Evolutionary conservation across 1,140 invertebrate species (phyloP), one percentile per base, ranked within the genome.

Genomic region (Drosophila pandora): DNA sequence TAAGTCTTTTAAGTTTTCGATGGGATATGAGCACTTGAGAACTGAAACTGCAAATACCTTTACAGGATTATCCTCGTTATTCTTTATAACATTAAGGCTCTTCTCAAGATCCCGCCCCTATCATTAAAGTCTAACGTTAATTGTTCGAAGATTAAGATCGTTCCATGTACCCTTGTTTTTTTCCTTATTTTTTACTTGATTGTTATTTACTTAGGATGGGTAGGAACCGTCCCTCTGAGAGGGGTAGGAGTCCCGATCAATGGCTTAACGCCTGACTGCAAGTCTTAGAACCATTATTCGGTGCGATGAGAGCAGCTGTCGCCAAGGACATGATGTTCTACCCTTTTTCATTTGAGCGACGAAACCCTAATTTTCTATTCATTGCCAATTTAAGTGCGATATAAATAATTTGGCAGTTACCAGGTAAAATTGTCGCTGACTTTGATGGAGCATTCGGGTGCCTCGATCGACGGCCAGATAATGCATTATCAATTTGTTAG

Each of bases 371-470:
- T 73, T 78, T 87, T 82, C 82, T 79, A 87, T 87, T 87, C 80
- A 87, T 87, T 87, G 82, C 69, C 75, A 87, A 88, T 88, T 88
- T 87, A 82, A 88, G 78, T 87, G 69, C 82, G 82, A 85, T 85
- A 87, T 87, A 85, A 85, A 85, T 85, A 85, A 87, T 85, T 85
- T 85, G 83, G 78, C 78, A 82, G 52, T 60, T 72, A 57, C 63
- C 82, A 87, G 82, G 82, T 87, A 87, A 78, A 63, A 53, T 25
- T 39, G 60, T 45, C 34, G 71, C 73, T 72, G 75, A 88, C 82
- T 82, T 82, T 82, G 75, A 87, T 88, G 70, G 71, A 87, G 62
- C 75, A 82, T 76, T 68, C 50, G 59, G 22, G 70, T 69, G 37
- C 30, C 22, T 62, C 28, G 47, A 28, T 63, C 22, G 55, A 41